A percentile compares a stretch with the other conserved stretches of the same genome.
phyloP scores from a whole-genome alignment of 2,113 vertebrate genomes.

The Plestiodon gilberti region DNA sequence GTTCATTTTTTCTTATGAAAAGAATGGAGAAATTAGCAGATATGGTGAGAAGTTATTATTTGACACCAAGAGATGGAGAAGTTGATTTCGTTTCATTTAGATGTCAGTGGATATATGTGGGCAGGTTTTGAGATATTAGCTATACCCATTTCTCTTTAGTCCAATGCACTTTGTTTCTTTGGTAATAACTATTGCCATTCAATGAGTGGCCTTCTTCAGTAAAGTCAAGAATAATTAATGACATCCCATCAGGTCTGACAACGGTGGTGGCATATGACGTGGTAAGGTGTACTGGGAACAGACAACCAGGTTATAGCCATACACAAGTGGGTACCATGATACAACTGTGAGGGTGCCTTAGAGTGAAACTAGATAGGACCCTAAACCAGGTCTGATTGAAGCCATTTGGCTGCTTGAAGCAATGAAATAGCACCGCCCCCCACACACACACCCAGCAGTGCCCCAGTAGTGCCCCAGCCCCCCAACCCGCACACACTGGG shows the following conservation, averaged over 20 bases:
- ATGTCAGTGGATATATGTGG: neutral
- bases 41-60: neutral
- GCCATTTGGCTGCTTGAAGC: too few relatives aligned
- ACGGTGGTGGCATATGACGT: neutral
- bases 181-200: neutral
- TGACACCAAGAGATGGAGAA: neutral
- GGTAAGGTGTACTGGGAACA: neutral
- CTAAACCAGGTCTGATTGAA: too few relatives aligned
- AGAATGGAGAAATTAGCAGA: neutral
- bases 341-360: neutral
- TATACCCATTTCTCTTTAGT: neutral
- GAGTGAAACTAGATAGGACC: too few relatives aligned
- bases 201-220: neutral
- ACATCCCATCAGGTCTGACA: neutral
- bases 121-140: neutral
- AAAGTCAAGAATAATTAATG: neutral
- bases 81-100: neutral
- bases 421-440: too few relatives aligned
- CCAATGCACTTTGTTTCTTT: neutral
- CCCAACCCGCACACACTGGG: too few relatives aligned
- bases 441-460: too few relatives aligned
- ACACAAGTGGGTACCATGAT: neutral
- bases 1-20: neutral
- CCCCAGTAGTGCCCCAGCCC: too few relatives aligned
- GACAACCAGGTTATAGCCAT: neutral